Conservation (phyloP, 2,113 vertebrate genomes). For the Oxyura jamaicensis region DNA sequence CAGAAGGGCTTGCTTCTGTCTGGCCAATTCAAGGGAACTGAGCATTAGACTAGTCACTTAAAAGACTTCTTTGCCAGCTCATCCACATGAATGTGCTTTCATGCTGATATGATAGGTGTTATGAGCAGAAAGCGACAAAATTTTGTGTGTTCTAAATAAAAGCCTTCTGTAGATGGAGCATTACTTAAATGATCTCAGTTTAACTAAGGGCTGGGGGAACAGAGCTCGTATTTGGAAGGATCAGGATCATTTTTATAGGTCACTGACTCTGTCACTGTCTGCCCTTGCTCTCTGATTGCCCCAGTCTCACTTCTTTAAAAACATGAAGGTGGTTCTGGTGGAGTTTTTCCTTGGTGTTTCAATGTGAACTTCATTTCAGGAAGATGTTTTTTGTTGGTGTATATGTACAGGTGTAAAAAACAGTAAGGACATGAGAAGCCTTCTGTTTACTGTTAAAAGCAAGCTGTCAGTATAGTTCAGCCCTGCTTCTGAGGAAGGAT, state of each 20-base stretch:
- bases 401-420: neutral
- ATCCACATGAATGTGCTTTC: neutral
- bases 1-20: neutral
- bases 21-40: neutral
- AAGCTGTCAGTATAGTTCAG: neutral
- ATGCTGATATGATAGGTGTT: neutral
- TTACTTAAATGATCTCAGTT: neutral
- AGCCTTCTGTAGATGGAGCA: neutral
- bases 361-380: neutral
- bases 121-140: neutral
- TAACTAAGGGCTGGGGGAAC: neutral
- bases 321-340: neutral
- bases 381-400: neutral
- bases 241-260: constrained; percentile 3
- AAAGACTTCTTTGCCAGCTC: neutral
- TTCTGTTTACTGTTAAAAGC: neutral
- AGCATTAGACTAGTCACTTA: neutral
- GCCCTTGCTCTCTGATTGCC: no score
- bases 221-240: neutral
- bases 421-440: neutral
- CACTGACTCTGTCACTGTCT: neutral
- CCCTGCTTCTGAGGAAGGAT: neutral
- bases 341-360: neutral
- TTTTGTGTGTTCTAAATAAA: neutral
- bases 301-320: no score